phyloP scores from a whole-genome alignment of 23 tunicate genomes.

The Halocynthia aurantium region DNA sequence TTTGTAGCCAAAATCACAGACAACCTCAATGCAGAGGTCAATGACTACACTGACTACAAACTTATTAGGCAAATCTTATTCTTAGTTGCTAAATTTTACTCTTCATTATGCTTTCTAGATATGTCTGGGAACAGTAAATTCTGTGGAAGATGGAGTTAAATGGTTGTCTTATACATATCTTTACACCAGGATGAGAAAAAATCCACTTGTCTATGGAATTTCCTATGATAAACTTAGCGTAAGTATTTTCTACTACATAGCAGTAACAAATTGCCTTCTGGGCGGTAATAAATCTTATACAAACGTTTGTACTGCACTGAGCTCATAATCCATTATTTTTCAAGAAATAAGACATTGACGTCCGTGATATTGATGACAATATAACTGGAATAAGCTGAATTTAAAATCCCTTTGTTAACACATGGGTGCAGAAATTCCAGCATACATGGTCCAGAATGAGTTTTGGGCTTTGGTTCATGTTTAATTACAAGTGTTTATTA shows the following conservation, averaged over 20 bases:
- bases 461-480: too few relatives aligned
- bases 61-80: background rate
- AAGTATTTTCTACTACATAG: background rate
- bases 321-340: too few relatives aligned
- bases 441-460: too few relatives aligned
- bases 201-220: slow-evolving; percentile 92
- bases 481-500: too few relatives aligned
- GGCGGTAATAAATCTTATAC: too few relatives aligned
- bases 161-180: slow-evolving; percentile 98
- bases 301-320: too few relatives aligned
- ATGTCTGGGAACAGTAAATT: slow-evolving; percentile 78
- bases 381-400: too few relatives aligned
- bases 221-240: slow-evolving; percentile 36
- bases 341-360: too few relatives aligned
- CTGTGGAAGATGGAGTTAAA: slow-evolving; percentile 89
- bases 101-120: slow-evolving; percentile 30
- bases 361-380: too few relatives aligned
- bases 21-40: slow-evolving; percentile 95
- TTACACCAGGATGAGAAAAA: slow-evolving; percentile 58
- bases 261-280: too few relatives aligned
- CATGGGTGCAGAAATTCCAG: too few relatives aligned
- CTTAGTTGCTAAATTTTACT: background rate
- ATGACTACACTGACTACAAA: background rate
- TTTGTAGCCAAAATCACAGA: slow-evolving; percentile 87
- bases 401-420: too few relatives aligned